Percentiles rank a stretch among this genome's conserved stretches.
Evolutionary conservation across 2,888 invertebrate species (phyloP).

Genomic region (Serrognathus titanus): DNA sequence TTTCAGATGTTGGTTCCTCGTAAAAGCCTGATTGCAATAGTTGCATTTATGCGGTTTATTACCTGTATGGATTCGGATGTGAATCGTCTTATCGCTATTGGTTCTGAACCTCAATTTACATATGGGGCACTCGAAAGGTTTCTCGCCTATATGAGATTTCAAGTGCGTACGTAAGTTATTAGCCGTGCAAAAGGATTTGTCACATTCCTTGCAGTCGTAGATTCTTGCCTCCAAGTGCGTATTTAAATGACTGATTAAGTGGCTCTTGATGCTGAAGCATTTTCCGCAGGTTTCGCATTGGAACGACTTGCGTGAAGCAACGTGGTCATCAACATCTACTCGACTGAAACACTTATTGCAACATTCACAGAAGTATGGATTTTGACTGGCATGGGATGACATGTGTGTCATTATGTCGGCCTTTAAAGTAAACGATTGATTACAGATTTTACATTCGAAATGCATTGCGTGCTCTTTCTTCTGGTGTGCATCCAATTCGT

Average conservation of each 20-base stretch:
- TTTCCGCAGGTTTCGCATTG: background rate
- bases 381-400: background rate
- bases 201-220: background rate
- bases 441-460: background rate
- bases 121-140: background rate
- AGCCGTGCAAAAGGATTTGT: background rate
- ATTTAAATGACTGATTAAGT: background rate
- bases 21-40: background rate
- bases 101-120: background rate
- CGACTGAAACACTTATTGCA: background rate
- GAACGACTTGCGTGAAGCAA: no score
- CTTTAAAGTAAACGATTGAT: background rate
- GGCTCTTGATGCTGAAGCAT: background rate
- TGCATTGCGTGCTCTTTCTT: background rate
- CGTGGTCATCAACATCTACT: background rate
- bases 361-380: background rate
- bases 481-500: background rate
- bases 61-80: background rate
- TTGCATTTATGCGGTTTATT: background rate
- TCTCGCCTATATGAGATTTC: background rate
- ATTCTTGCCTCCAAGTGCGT: background rate
- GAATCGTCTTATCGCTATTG: background rate
- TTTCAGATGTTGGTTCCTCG: background rate
- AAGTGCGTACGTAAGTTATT: background rate
- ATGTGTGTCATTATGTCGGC: background rate